Conservation (phyloP, 1,140 invertebrate species). For the Drosophila punjabiensis region DNA sequence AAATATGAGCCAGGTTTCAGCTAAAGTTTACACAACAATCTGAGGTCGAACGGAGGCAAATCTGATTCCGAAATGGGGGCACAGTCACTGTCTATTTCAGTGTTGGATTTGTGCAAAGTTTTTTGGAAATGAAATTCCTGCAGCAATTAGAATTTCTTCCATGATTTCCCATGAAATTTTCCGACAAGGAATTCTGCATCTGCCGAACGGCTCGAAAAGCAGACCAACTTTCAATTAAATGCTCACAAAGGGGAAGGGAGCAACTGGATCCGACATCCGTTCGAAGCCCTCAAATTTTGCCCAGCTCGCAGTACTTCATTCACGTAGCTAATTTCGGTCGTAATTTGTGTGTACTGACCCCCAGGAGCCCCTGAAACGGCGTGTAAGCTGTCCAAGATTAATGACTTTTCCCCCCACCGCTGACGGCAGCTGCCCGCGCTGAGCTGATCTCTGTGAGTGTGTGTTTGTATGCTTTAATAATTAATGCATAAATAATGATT, state of each 20-base stretch:
- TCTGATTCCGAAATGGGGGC: conserved; percentile 12
- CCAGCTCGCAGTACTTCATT: conserved; percentile 27
- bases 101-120: conserved; percentile 35
- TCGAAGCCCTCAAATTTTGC: conserved; percentile 4
- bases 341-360: conserved; percentile 47
- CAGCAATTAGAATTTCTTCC: conserved; percentile 45
- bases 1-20: not conserved
- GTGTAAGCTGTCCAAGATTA: conserved; percentile 50
- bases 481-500: conserved; percentile 75
- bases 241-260: not conserved
- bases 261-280: not conserved
- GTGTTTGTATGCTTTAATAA: conserved; percentile 60
- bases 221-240: conserved; percentile 44
- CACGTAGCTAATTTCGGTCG: conserved; percentile 40
- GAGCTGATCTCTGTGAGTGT: conserved; percentile 13
- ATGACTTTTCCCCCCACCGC: conserved; percentile 31
- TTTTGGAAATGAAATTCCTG: conserved; percentile 39
- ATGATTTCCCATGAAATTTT: conserved; percentile 40
- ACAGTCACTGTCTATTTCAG: conserved; percentile 36
- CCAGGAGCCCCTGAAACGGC: conserved; percentile 13
- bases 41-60: conserved; percentile 14
- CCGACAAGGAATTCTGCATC: conserved; percentile 14
- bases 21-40: conserved; percentile 10
- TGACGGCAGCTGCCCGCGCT: conserved; percentile 22
- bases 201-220: conserved; percentile 6